Evolutionary conservation across 2,888 invertebrate genomes (phyloP), one percentile per base, ranked within the genome.

Genomic region (Unio delphinus): DNA sequence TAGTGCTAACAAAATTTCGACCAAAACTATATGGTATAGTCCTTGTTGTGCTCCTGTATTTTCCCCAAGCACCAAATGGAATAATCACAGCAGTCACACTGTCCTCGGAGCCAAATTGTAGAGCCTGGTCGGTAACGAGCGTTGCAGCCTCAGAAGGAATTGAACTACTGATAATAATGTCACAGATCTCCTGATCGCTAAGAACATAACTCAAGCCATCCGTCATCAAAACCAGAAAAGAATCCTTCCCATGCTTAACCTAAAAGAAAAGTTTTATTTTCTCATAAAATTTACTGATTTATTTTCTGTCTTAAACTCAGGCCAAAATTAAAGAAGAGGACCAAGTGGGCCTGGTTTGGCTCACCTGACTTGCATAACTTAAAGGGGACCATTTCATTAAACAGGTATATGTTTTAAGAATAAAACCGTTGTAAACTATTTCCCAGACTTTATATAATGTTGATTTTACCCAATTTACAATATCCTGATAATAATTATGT

Each of bases 41-140:
- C 18, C 79, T 70, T 4, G 81, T 74, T 3, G 83, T 75, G 20
- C 74, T 76, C n/a, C 81, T 81, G 75, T 83, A 90, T 76, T 91
- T 91, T 45, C 91, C 91, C 92, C 92, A 92, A 1, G 91, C 90
- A 11, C 92, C 92, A 72, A 92, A 90, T 6, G 92, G 92, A 8
- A 92, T 83, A 20, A 92, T 88, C 20, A 92, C 76, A 34, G 90
- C 90, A 4, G 91, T 91, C 56, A 90, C 86, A 82, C 92, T 92
- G 84, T 92, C 92, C 72, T 91, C 91, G 4, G 91, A 91, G 7
- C 91, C 91, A 83, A 90, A 92, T 69, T 91, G 90, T 70, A 91
- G 83, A 1, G 92, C 91, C 83, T 91, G 90, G 76, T 91, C 92
- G 4, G 90, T 89, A 4, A 92, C 79, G 61, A 89, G 84, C 18